These are phyloP conservation scores for Prosopocoilus inquinatus DNA, from an alignment of 2,888 invertebrate species.

Conservation along the genomic window DNA sequence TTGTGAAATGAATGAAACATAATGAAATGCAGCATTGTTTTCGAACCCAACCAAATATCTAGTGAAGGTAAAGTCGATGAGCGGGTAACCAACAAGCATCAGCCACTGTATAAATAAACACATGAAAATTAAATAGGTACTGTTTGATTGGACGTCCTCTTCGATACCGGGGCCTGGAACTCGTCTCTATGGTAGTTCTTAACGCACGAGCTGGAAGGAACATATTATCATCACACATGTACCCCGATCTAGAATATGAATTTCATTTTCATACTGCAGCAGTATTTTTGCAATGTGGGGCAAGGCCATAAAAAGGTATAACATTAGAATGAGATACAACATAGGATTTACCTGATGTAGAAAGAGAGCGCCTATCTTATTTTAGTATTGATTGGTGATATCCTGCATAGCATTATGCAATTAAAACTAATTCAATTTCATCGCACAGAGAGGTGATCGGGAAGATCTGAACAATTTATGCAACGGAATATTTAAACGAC, in stretches of 20 bases:
- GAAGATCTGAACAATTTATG: not conserved
- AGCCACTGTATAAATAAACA: constrained; percentile 53
- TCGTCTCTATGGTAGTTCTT: constrained; percentile 39
- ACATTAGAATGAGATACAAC: constrained; percentile 44
- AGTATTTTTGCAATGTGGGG: constrained; percentile 46
- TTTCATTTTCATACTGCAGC: constrained; percentile 45
- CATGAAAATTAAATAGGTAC: constrained; percentile 55
- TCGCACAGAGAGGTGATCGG: not conserved
- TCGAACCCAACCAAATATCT: constrained; percentile 52
- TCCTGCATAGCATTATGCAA: constrained; percentile 48
- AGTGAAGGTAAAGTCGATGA: constrained; percentile 54
- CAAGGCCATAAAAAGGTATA: constrained; percentile 48
- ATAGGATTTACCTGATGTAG: constrained; percentile 43
- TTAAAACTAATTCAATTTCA: constrained; percentile 23
- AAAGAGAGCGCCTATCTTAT: constrained; percentile 46
- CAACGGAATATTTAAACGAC: not conserved
- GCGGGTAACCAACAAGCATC: constrained; percentile 55
- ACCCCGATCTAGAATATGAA: constrained; percentile 35
- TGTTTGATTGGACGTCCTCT: constrained; percentile 44
- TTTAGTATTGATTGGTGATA: constrained; percentile 49
- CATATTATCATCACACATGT: constrained; percentile 49
- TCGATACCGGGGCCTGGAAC: constrained; percentile 30
- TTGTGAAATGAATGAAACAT: no score
- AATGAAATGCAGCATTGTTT: constrained; percentile 5
- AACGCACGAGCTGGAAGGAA: constrained; percentile 50